Conservation (phyloP, 2,113 vertebrate genomes). For the Chelonoidis abingdonii region DNA sequence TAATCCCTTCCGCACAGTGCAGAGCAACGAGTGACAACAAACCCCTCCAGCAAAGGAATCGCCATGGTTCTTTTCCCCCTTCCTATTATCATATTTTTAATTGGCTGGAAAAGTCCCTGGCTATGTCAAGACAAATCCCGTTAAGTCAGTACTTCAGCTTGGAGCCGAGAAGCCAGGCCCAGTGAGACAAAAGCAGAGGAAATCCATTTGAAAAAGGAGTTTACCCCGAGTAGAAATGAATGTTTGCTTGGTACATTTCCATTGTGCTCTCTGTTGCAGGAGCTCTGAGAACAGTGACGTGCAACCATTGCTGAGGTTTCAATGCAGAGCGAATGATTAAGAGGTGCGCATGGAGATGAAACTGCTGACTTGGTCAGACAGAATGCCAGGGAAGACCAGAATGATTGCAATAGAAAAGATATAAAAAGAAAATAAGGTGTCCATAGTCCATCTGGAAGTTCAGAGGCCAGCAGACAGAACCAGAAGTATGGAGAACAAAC, state of each 20-base stretch:
- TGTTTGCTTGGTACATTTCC: fast-evolving
- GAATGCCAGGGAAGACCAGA: background rate
- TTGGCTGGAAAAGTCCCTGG: slow-evolving; percentile 56
- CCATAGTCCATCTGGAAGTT: background rate
- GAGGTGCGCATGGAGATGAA: background rate
- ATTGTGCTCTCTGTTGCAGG: fast-evolving
- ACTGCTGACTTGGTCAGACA: background rate
- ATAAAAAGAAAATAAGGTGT: background rate
- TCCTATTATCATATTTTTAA: slow-evolving; percentile 69
- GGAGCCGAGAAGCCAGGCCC: background rate
- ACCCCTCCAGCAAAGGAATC: background rate
- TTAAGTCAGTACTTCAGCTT: background rate
- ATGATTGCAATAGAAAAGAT: background rate
- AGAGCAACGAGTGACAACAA: slow-evolving; percentile 25
- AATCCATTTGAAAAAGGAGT: background rate
- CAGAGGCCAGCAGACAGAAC: background rate
- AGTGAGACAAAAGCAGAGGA: slow-evolving; percentile 9
- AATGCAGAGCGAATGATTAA: background rate
- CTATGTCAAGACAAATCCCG: slow-evolving; percentile 67
- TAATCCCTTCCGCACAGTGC: slow-evolving; percentile 45
- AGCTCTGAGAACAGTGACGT: too few species aligned
- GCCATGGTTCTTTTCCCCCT: background rate
- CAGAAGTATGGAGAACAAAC: background rate
- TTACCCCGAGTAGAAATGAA: background rate
- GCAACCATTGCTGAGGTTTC: fast-evolving